These are phyloP conservation scores for Leuciscus waleckii DNA, from an alignment of 2,797 vertebrate species.

Conservation along the genomic window DNA sequence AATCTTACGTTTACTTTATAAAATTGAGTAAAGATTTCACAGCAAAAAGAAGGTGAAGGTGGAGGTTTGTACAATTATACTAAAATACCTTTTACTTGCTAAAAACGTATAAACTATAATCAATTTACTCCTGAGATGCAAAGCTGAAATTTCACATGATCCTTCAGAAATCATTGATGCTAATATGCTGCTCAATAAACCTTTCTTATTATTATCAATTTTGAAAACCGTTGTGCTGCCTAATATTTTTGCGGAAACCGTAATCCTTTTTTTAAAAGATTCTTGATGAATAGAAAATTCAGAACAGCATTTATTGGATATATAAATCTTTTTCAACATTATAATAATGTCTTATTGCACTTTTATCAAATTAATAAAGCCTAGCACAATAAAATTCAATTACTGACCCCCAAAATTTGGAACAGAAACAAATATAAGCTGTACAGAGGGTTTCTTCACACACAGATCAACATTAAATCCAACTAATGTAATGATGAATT, in stretches of 20 bases:
- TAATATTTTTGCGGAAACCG: neutral
- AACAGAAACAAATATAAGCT: neutral
- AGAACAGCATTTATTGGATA: neutral
- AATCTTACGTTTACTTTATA: neutral
- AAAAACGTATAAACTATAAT: neutral
- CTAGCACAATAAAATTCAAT: neutral
- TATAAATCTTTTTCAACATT: neutral
- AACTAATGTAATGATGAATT: neutral
- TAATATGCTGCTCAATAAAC: neutral
- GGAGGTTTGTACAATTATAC: neutral
- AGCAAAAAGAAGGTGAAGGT: neutral
- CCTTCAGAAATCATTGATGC: neutral
- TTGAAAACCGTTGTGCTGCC: neutral
- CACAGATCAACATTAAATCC: neutral
- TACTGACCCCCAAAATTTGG: neutral
- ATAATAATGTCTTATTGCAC: neutral
- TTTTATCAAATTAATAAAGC: neutral
- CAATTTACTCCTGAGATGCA: neutral
- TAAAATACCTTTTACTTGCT: neutral
- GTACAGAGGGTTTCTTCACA: neutral
- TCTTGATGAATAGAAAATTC: neutral
- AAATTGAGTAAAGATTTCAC: neutral
- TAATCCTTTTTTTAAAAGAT: neutral
- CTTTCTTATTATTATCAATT: neutral
- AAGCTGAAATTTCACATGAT: neutral